phyloP scores from a whole-genome alignment of 2,888 invertebrate species.

The Metalampra italica region DNA sequence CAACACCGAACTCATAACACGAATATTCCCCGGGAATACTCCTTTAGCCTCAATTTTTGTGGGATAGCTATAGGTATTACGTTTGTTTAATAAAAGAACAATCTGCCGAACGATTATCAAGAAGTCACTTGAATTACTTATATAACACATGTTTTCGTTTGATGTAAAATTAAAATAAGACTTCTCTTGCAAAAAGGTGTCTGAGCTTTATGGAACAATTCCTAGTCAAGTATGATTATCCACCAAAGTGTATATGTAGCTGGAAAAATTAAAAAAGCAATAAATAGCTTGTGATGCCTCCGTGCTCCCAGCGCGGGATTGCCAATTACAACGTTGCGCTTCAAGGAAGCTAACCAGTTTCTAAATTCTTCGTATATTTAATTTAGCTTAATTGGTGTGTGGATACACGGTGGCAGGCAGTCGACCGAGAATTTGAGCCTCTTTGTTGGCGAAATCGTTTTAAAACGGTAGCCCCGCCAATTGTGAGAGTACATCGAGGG shows the following conservation, averaged over 20 bases:
- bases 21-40: too few relatives aligned
- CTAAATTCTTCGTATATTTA: slow-evolving; percentile 78
- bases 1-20: too few relatives aligned
- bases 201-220: slow-evolving; percentile 11
- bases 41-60: too few relatives aligned
- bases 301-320: slow-evolving; percentile 64
- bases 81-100: too few relatives aligned
- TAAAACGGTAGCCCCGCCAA: slow-evolving; percentile 59
- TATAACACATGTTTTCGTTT: too few relatives aligned
- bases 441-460: slow-evolving; percentile 67
- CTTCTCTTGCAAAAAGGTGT: slow-evolving; percentile 3
- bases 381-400: slow-evolving; percentile 75
- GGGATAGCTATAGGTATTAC: too few relatives aligned
- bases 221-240: slow-evolving; percentile 40
- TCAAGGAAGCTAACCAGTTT: slow-evolving; percentile 76
- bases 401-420: slow-evolving; percentile 63
- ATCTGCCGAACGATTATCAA: too few relatives aligned
- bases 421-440: slow-evolving; percentile 71
- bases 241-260: slow-evolving; percentile 18
- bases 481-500: slow-evolving; percentile 29
- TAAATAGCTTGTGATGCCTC: slow-evolving; percentile 65
- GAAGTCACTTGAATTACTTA: too few relatives aligned
- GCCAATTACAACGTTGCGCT: slow-evolving; percentile 76
- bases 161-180: too few relatives aligned
- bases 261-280: slow-evolving; percentile 44